Base-by-base conservation (phyloP, 2,888 invertebrate genomes). In the Blastobasis adustella region DNA sequence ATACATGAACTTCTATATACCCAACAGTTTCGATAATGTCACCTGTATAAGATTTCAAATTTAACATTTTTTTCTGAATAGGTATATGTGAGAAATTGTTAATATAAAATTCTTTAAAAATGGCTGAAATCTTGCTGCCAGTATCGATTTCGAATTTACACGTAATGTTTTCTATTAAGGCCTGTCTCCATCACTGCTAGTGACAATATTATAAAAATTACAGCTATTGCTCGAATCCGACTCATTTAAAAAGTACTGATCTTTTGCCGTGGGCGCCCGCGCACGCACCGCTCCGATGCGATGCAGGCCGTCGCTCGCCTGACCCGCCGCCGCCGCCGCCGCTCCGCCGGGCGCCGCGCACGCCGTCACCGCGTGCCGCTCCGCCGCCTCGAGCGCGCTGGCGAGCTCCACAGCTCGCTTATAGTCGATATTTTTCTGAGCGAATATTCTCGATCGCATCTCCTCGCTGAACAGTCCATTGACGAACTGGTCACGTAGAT, bases 111-210 rank as follows among this genome's bases (percentile, higher is more conserved):
- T 49, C 40, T 46, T 58, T 58, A 9, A 52, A 54, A 40, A 59
- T 57, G 5, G 55, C 58, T 4, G 55, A 56, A 37, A 61, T 53
- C 46, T 57, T 58, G 48, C 59, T 60, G 5, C 58, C 60, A 9
- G 61, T 63, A 42, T 61, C 61, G 1, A 61, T 46, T 55, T 60
- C 56, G 47, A 59, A 63, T 48, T 49, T 55, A 48, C 52, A 49
- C 37, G n/a, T 42, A 40, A 50, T 43, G 47, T 55, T 52, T n/a
- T 58, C 49, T 2, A 59, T 51, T 57, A 61, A 5, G 59, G 57
- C 10, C 47, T 41, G 10, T 58, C 56, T 37, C 50, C 49, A 10
- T 50, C 47, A 38, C 49, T 52, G 8, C 43, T 48, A 5, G 41
- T 46, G 1, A 49, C 39, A n/a, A 58, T 44, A 47, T 57, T 56